These are phyloP conservation scores for Amphipyra berbera DNA, from an alignment of 2,888 invertebrate genomes.

Conservation along the genomic window DNA sequence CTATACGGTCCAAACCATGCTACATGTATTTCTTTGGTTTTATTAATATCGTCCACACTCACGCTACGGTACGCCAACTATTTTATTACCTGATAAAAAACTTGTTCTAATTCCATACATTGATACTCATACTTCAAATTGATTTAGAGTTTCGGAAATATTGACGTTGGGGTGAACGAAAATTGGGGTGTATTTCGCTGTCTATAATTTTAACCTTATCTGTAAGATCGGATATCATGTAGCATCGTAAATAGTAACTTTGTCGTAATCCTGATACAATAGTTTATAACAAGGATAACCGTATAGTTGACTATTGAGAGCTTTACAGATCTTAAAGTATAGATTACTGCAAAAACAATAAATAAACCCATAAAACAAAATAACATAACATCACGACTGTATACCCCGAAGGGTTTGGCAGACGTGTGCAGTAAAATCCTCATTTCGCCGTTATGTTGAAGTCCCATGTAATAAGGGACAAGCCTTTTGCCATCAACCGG, in stretches of 20 bases:
- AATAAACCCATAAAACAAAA: too few relatives aligned
- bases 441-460: too few relatives aligned
- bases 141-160: constrained; percentile 23
- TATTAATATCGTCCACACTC: constrained; percentile 44
- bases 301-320: too few relatives aligned
- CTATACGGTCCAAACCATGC: constrained; percentile 25
- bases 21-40: constrained; percentile 33
- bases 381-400: too few relatives aligned
- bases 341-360: too few relatives aligned
- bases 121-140: constrained; percentile 42
- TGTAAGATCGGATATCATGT: not conserved
- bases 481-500: too few relatives aligned
- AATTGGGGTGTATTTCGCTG: constrained; percentile 13
- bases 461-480: too few relatives aligned
- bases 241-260: not conserved
- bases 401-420: too few relatives aligned
- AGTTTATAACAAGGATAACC: too few relatives aligned
- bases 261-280: too few relatives aligned
- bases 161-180: not conserved
- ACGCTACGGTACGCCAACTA: constrained; percentile 39
- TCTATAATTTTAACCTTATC: constrained; percentile 26
- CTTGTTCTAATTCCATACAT: constrained; percentile 42
- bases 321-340: too few relatives aligned
- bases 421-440: too few relatives aligned
- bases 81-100: constrained; percentile 51